These are phyloP conservation scores for Smittia aterrima DNA, from an alignment of 2,888 invertebrate species.

Conservation along the genomic window DNA sequence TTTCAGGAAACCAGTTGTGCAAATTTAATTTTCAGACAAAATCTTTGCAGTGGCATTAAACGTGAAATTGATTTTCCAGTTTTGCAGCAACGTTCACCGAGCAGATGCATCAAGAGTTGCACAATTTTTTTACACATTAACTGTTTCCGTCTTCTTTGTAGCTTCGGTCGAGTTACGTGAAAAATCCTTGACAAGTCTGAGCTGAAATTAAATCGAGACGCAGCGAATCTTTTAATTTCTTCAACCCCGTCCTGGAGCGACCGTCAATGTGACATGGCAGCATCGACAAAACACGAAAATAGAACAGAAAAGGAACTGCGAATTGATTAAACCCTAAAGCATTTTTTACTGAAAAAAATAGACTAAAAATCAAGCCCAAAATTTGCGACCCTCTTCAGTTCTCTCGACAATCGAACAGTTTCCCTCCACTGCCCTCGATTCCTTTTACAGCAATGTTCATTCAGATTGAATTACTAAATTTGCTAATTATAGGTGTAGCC, in stretches of 20 bases:
- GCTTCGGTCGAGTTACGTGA: too few species aligned
- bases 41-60: not conserved
- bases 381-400: slow-evolving; percentile 23
- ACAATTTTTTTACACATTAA: too few species aligned
- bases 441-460: slow-evolving; percentile 17
- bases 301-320: not conserved
- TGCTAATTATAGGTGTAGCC: slow-evolving; percentile 35
- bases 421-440: slow-evolving; percentile 17
- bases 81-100: not conserved
- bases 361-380: slow-evolving; percentile 32
- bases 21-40: slow-evolving; percentile 5
- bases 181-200: too few species aligned
- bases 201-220: too few species aligned
- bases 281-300: not conserved
- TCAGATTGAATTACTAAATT: slow-evolving; percentile 39
- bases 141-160: too few species aligned
- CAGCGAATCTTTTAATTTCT: too few species aligned
- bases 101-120: slow-evolving; percentile 1
- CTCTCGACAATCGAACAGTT: slow-evolving; percentile 21
- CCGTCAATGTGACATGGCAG: not conserved
- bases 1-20: not conserved
- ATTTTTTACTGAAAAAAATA: slow-evolving; percentile 13
- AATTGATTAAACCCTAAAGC: slow-evolving; percentile 28
- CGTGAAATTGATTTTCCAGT: slow-evolving; percentile 30
- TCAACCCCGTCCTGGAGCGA: not conserved